Percentiles rank a stretch among this genome's conserved stretches.
Evolutionary conservation across 2,888 invertebrate genomes (phyloP).

Genomic region (Balanococcus diminutus): DNA sequence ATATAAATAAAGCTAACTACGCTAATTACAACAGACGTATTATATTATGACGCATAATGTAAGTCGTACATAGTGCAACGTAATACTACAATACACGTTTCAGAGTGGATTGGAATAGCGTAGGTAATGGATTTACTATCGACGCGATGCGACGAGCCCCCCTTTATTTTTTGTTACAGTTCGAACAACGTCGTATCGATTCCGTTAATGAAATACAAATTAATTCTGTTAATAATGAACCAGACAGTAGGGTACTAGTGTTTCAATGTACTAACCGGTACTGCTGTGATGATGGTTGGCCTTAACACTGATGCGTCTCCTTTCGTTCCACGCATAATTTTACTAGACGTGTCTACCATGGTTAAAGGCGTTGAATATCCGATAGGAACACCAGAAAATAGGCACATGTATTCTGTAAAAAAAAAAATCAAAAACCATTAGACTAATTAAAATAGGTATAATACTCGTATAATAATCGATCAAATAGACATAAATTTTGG

Average conservation of each 20-base stretch:
- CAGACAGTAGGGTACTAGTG: neutral
- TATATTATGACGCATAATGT: neutral
- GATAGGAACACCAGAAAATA: slow-evolving; percentile 78
- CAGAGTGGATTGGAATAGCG: neutral
- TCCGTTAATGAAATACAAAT: slow-evolving; percentile 16
- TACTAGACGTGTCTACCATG: slow-evolving; percentile 89
- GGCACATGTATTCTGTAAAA: slow-evolving; percentile 60
- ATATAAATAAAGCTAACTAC: neutral
- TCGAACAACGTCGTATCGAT: neutral
- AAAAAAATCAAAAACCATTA: neutral
- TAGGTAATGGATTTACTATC: neutral
- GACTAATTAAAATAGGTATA: neutral
- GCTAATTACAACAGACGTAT: neutral
- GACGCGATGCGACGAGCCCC: neutral
- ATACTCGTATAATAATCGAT: neutral
- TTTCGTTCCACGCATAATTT: slow-evolving; percentile 91
- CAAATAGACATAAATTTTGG: neutral
- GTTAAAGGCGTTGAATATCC: slow-evolving; percentile 97
- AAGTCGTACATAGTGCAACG: neutral
- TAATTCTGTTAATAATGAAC: neutral
- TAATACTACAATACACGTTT: neutral
- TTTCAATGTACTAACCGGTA: slow-evolving; percentile 74
- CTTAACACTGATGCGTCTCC: slow-evolving; percentile 91
- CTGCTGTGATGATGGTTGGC: slow-evolving; percentile 95
- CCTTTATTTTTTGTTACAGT: neutral